Conservation (phyloP, 35 echinoderm and acorn worm species). For the Anneissia japonica region DNA sequence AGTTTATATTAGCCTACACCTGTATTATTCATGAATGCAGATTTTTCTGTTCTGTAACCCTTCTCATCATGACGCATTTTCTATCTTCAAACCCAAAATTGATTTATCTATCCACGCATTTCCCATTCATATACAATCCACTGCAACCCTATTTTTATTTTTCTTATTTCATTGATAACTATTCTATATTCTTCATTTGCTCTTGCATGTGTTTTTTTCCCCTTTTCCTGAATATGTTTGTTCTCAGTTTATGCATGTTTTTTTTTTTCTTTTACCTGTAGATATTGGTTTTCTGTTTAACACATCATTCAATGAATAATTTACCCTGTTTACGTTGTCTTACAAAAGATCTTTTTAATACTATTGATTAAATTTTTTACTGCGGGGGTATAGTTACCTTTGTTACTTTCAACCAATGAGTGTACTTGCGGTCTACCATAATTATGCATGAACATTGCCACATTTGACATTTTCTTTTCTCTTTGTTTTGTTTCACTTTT, state of each 20-base stretch:
- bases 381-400: background rate
- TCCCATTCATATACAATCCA: background rate
- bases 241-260: background rate
- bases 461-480: constrained; percentile 40
- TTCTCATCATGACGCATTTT: background rate
- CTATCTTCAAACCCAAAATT: background rate
- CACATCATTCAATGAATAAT: background rate
- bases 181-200: background rate
- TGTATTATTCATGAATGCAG: background rate
- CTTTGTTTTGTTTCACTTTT: constrained; percentile 26
- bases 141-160: background rate
- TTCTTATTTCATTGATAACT: background rate
- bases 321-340: background rate
- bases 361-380: background rate
- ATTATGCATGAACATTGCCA: background rate
- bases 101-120: background rate
- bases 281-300: background rate
- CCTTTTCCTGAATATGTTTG: too few species aligned
- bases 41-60: background rate
- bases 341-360: background rate
- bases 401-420: background rate
- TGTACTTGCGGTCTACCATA: background rate
- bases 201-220: background rate
- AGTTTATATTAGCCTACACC: background rate
- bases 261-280: too few species aligned